Evolutionary conservation across 2,113 vertebrate genomes (phyloP).

Genomic region (Ornithorhynchus anatinus): DNA sequence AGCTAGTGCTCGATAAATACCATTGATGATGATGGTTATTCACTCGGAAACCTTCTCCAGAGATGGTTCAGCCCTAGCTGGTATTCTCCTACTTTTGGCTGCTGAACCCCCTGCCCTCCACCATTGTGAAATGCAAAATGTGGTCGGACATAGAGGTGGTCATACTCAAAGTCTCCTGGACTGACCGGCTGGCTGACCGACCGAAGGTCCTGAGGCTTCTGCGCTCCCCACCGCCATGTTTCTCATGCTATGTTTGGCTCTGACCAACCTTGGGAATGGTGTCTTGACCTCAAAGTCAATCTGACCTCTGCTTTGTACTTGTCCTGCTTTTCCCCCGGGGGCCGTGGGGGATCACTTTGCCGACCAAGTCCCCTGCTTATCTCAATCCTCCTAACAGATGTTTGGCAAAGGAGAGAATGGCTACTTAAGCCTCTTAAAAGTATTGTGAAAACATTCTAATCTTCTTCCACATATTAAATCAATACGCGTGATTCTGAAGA

Average conservation of each 20-base stretch:
- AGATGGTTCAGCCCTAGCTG: no score
- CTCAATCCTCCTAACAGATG: constrained; percentile 11
- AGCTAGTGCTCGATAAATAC: no score
- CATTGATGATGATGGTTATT: no score
- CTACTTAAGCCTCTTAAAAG: constrained; percentile 22
- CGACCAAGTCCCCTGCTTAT: background rate
- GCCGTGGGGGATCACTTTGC: background rate
- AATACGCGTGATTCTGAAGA: background rate
- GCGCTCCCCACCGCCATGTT: no score
- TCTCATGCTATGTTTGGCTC: background rate
- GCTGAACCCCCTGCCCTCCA: no score
- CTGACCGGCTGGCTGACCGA: no score
- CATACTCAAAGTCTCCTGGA: no score
- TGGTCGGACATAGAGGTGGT: no score
- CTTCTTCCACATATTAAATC: background rate
- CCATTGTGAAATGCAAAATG: no score
- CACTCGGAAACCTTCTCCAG: no score
- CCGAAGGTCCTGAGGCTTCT: no score
- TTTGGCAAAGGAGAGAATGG: background rate
- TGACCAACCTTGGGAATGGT: background rate
- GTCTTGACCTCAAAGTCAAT: background rate
- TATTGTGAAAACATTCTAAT: constrained; percentile 7
- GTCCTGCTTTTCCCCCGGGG: background rate
- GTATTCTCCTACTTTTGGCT: no score
- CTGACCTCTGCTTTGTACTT: background rate